A percentile compares a stretch with the other conserved stretches of the same genome.
Evolutionary conservation across 35 echinoderm and acorn worm genomes (phyloP).

Genomic region (Lytechinus variegatus): DNA sequence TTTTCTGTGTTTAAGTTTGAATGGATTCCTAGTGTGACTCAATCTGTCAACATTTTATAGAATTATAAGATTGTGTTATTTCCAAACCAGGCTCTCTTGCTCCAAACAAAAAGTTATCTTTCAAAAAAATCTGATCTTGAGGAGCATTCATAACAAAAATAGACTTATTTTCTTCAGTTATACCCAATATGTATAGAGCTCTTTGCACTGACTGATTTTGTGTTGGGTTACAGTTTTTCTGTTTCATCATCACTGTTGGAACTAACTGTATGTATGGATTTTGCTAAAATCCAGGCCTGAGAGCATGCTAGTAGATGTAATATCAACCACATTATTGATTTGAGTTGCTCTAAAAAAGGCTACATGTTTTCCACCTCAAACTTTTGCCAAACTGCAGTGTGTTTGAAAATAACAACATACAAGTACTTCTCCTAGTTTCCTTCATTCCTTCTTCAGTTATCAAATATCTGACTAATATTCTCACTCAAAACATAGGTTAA

Average conservation of each 20-base stretch:
- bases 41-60: no score
- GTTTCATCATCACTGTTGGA: neutral
- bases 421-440: neutral
- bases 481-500: no score
- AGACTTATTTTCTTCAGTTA: neutral
- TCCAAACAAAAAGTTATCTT: neutral
- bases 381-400: neutral
- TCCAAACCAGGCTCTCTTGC: neutral
- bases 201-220: neutral
- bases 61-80: no score
- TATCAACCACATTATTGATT: neutral
- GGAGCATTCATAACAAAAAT: neutral
- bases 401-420: neutral
- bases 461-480: no score
- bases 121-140: neutral
- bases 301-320: neutral
- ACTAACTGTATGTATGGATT: neutral
- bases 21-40: no score
- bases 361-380: neutral
- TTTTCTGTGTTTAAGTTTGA: no score
- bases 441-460: no score
- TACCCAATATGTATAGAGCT: neutral
- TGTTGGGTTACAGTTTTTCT: neutral
- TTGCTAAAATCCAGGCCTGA: neutral
- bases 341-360: neutral